These are phyloP conservation scores for Zaprionus vittiger DNA, from an alignment of 1,140 invertebrate genomes.

Conservation along the genomic window DNA sequence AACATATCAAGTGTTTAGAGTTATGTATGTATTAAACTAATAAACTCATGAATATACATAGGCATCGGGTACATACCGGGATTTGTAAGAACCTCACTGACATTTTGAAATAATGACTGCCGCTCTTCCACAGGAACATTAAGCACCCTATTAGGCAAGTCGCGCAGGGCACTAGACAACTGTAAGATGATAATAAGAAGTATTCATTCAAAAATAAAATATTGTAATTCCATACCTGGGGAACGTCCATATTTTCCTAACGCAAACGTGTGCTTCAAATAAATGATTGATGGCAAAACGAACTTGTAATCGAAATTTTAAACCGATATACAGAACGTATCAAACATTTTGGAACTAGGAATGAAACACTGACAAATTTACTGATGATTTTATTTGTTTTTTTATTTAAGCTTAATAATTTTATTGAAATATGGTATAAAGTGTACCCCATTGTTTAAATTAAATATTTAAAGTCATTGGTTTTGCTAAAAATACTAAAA, in stretches of 20 bases:
- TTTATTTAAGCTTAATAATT: no score
- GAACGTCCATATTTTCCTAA: slow-evolving; percentile 49
- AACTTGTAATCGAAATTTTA: neutral
- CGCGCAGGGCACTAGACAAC: slow-evolving; percentile 89
- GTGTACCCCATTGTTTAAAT: no score
- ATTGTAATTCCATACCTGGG: slow-evolving; percentile 28
- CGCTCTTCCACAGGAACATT: slow-evolving; percentile 91
- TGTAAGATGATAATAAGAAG: slow-evolving; percentile 8
- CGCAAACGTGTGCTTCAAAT: slow-evolving; percentile 37
- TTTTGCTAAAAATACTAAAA: no score
- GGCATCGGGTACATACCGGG: slow-evolving; percentile 86
- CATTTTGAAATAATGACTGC: slow-evolving; percentile 89
- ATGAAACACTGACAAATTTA: neutral
- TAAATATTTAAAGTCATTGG: no score
- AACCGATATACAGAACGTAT: neutral
- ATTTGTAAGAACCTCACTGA: slow-evolving; percentile 89
- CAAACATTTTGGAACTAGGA: neutral
- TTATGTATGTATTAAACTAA: neutral
- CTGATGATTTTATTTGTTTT: no score
- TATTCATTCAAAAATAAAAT: slow-evolving; percentile 1
- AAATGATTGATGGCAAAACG: slow-evolving; percentile 5
- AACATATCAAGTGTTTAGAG: neutral
- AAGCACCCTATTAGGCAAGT: slow-evolving; percentile 91
- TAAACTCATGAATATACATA: neutral
- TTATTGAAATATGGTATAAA: no score